Evolutionary conservation across 2,113 vertebrate species (phyloP).

Genomic region (Forbesichthys papilliferus): DNA sequence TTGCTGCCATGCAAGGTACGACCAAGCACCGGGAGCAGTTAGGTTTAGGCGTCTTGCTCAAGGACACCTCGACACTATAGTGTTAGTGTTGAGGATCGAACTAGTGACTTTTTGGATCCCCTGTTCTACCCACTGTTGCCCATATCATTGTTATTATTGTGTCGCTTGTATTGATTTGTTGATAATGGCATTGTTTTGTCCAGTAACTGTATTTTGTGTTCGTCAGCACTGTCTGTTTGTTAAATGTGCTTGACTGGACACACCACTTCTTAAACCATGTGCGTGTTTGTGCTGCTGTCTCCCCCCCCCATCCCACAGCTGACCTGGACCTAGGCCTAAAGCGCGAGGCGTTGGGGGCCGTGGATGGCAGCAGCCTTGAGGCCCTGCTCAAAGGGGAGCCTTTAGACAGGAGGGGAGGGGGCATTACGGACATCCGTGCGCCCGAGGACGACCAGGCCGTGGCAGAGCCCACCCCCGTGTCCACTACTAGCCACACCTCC

Average conservation of each 20-base stretch:
- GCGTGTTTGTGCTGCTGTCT: not conserved
- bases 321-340: slow-evolving; percentile 89
- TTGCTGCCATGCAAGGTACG: too few relatives aligned
- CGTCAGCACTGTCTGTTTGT: not conserved
- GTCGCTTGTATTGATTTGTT: too few relatives aligned
- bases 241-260: not conserved
- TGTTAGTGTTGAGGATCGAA: too few relatives aligned
- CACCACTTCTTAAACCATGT: not conserved
- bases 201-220: not conserved
- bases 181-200: too few relatives aligned
- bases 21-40: too few relatives aligned
- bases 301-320: slow-evolving; percentile 30
- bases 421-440: slow-evolving; percentile 77
- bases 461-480: slow-evolving; percentile 82
- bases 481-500: slow-evolving; percentile 77
- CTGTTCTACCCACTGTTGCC: too few relatives aligned
- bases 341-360: slow-evolving; percentile 84
- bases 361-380: slow-evolving; percentile 93
- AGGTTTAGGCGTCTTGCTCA: too few relatives aligned
- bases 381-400: slow-evolving; percentile 90
- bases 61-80: too few relatives aligned
- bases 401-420: slow-evolving; percentile 80
- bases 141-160: too few relatives aligned
- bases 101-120: too few relatives aligned
- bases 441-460: slow-evolving; percentile 84